These are phyloP conservation scores for Zygogramma bicolorata DNA, from an alignment of 2,888 invertebrate genomes.

Conservation along the genomic window DNA sequence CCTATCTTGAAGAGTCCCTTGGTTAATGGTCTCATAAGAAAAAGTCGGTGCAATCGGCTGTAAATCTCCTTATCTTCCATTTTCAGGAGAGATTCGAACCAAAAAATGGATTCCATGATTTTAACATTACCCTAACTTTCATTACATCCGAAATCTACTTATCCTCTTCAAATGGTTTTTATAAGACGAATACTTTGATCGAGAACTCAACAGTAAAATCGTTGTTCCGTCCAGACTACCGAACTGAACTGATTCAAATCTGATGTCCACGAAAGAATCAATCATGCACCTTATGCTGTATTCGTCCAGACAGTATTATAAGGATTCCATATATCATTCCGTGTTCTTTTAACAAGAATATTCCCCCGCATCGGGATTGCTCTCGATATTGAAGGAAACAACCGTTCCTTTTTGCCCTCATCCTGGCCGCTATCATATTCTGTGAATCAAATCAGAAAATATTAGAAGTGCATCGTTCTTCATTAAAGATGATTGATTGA, in stretches of 20 bases:
- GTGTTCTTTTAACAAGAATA: slow-evolving; percentile 36
- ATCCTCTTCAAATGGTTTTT: too few relatives aligned
- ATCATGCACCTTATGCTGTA: slow-evolving; percentile 59
- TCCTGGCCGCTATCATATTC: not conserved
- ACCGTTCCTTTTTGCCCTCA: slow-evolving; percentile 20
- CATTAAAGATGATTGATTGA: slow-evolving; percentile 25
- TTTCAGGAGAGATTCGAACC: too few relatives aligned
- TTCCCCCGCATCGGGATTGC: slow-evolving; percentile 21
- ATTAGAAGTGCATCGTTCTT: slow-evolving; percentile 26
- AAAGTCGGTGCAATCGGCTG: too few relatives aligned
- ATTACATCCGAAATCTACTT: too few relatives aligned
- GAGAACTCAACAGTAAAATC: too few relatives aligned
- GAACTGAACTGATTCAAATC: slow-evolving; percentile 58
- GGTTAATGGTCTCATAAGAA: too few relatives aligned
- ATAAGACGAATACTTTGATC: too few relatives aligned
- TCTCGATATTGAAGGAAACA: slow-evolving; percentile 27
- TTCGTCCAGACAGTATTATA: slow-evolving; percentile 36
- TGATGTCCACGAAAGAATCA: slow-evolving; percentile 62
- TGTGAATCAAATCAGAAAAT: slow-evolving; percentile 11
- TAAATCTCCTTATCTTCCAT: too few relatives aligned
- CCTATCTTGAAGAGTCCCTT: too few relatives aligned
- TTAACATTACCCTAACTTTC: too few relatives aligned
- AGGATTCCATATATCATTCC: slow-evolving; percentile 41
- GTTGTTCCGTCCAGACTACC: not conserved
- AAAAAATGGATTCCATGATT: too few relatives aligned